Percentiles rank a stretch among this genome's conserved stretches.
Evolutionary conservation across 1,140 invertebrate genomes (phyloP).

Genomic region (Akabosia matsudoensis): DNA sequence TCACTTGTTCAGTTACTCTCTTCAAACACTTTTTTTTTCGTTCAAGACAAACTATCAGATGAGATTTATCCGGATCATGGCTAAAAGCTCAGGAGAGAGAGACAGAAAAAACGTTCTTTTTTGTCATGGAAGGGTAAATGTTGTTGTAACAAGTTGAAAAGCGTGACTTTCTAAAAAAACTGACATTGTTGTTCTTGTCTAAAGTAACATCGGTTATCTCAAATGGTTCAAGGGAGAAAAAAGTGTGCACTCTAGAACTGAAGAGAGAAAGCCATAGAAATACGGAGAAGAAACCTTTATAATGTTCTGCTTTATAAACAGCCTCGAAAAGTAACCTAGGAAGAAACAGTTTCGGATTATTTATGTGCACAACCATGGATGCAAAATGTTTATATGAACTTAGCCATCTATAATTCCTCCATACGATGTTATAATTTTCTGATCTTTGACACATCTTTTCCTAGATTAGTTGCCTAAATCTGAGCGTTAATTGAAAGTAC

Average conservation of each 20-base stretch:
- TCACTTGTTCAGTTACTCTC: neutral
- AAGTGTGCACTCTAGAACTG: neutral
- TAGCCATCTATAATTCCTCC: too few species aligned
- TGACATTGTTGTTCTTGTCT: constrained; percentile 6
- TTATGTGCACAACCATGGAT: too few species aligned
- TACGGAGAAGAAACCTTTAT: neutral
- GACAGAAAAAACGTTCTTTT: neutral
- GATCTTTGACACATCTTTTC: too few species aligned
- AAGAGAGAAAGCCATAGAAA: neutral
- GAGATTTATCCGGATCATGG: constrained; percentile 21
- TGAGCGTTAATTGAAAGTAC: too few species aligned
- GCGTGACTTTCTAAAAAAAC: neutral
- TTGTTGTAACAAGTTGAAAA: neutral
- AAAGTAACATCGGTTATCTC: neutral
- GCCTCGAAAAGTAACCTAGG: too few species aligned
- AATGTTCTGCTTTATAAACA: neutral
- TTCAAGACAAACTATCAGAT: constrained; percentile 1
- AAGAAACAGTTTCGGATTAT: too few species aligned
- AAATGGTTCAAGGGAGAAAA: neutral
- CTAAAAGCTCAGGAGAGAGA: neutral
- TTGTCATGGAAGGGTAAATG: neutral
- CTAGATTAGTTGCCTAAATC: too few species aligned
- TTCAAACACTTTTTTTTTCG: neutral
- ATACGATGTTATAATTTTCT: too few species aligned
- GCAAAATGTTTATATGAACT: too few species aligned